Evolutionary conservation across 2,888 invertebrate genomes (phyloP).

Genomic region (Caradrina clavipalpis): DNA sequence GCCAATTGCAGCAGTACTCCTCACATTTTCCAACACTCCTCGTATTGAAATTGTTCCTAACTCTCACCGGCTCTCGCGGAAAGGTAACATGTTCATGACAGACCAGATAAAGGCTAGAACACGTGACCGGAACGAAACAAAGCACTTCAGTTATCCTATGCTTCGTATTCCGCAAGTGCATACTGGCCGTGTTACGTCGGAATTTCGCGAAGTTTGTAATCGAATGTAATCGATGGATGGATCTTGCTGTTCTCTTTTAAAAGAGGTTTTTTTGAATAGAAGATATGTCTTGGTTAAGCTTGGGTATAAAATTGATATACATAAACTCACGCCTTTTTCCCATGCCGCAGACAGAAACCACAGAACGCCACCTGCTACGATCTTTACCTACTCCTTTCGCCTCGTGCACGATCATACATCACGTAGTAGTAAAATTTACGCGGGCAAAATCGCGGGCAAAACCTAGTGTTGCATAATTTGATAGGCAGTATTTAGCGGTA

Average conservation of each 20-base stretch:
- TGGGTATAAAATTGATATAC: not conserved
- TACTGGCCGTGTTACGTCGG: constrained; percentile 24
- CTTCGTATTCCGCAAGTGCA: constrained; percentile 55
- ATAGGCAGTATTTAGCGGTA: too few species aligned
- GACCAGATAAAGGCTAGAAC: constrained; percentile 56
- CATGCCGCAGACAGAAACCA: too few species aligned
- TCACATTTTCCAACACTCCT: constrained; percentile 41
- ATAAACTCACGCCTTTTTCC: too few species aligned
- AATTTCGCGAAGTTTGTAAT: constrained; percentile 45
- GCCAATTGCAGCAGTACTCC: constrained; percentile 26
- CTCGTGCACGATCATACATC: too few species aligned
- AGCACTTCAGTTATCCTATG: constrained; percentile 47
- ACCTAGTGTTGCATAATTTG: too few species aligned
- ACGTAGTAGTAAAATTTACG: too few species aligned
- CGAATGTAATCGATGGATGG: constrained; percentile 37
- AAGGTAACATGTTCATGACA: constrained; percentile 60
- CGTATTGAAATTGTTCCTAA: constrained; percentile 63
- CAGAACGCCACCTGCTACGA: too few species aligned
- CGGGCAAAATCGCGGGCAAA: too few species aligned
- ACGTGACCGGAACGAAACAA: constrained; percentile 62
- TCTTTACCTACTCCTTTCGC: too few species aligned
- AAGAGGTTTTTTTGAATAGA: constrained; percentile 7
- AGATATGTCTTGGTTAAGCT: not conserved
- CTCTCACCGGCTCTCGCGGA: constrained; percentile 49
- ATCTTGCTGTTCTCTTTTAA: constrained; percentile 11